Base-by-base conservation (phyloP, 2,888 invertebrate genomes). In the Xestia c-nigrum region DNA sequence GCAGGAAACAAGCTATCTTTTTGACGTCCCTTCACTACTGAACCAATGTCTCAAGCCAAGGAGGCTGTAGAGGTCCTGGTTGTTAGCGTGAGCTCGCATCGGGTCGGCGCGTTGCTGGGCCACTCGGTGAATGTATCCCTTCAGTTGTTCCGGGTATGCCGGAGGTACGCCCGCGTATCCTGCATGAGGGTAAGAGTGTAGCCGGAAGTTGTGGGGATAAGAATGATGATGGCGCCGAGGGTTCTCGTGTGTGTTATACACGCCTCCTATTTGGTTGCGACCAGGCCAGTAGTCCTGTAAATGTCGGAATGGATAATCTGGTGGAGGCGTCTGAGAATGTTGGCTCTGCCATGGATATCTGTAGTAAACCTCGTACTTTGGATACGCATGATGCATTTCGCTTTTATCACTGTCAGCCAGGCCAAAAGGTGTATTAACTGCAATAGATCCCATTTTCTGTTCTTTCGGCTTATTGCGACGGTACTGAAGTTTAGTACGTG, bases 1-100 rank as follows among this genome's bases (percentile, higher is more conserved):
- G 89, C 78, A 80, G 85, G 80, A 89, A 92, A 80, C 85, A 87
- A 93, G 90, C 96, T 96, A 96, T 96, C 96, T 96, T 89, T 96
- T 96, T 78, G 96, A 94, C 74, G 94, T 93, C 75, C 94, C 95
- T 92, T 96, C 96, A 86, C 94, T 95, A 88, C 96, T 96, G 85
- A 96, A 96, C 96, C 96, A 96, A 91, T 96, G 96, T 86, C 95
- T 94, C 74, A 96, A 90, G 57, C 96, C 96, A 59, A 96, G 94
- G 52, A 96, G 94, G 88, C 93, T 95, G 91, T 96, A 96, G 40
- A 96, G 93, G 87, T 96, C 95, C 87, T 94, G 96, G 88, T 95
- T 94, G 83, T 90, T 94, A 59, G 90, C 87, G 85, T 91, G 93
- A 78, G 94, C 86, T 88, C 92, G 91, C 85, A 90, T 86, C 61